Evolutionary conservation across 2,888 invertebrate species (phyloP).

Genomic region (Scaptomyza flava): DNA sequence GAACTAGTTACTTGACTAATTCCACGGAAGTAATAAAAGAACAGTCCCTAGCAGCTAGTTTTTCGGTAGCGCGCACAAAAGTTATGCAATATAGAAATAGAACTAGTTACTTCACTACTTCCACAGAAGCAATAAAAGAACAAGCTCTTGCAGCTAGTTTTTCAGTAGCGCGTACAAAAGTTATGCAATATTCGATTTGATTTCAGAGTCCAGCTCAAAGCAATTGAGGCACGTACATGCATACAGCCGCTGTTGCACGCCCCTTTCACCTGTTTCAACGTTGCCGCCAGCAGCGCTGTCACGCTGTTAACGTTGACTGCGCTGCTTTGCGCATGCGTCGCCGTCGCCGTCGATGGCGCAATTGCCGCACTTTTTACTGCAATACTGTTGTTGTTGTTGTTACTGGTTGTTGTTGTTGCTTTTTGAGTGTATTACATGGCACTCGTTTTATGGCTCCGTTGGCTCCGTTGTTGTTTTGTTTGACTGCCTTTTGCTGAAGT

Average conservation of each 20-base stretch:
- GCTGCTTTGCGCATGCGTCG: slow-evolving; percentile 67
- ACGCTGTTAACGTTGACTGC: slow-evolving; percentile 25
- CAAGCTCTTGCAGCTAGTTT: slow-evolving; percentile 3
- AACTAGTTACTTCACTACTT: neutral
- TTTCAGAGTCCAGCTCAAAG: slow-evolving; percentile 39
- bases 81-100: too few species aligned
- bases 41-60: too few species aligned
- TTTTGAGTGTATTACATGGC: slow-evolving; percentile 69
- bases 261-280: slow-evolving; percentile 63
- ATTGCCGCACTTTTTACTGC: slow-evolving; percentile 65
- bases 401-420: slow-evolving; percentile 30
- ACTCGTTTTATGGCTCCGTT: slow-evolving; percentile 66
- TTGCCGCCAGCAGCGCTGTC: neutral
- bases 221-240: slow-evolving; percentile 43
- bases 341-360: slow-evolving; percentile 73
- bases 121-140: neutral
- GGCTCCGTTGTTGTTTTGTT: slow-evolving; percentile 45
- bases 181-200: slow-evolving; percentile 40
- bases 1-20: neutral
- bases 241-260: slow-evolving; percentile 38
- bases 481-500: slow-evolving; percentile 65
- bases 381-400: slow-evolving; percentile 19
- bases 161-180: slow-evolving; percentile 16
- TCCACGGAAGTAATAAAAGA: too few species aligned
- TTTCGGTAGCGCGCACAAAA: too few species aligned